Evolutionary conservation across 2,888 invertebrate species (phyloP).

Genomic region (Nebria brevicollis): DNA sequence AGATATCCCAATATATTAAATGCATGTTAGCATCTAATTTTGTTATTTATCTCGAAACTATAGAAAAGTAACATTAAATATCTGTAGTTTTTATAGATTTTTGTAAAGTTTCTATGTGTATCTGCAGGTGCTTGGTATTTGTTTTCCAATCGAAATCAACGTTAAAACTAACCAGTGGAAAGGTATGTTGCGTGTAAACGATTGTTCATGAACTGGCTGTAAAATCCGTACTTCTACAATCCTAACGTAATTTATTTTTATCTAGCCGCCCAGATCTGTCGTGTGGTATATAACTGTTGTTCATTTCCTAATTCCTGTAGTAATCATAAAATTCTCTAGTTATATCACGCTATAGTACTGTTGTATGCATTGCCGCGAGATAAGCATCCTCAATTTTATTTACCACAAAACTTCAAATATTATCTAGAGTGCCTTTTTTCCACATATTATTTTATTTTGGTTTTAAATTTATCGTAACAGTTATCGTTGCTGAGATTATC

Average conservation of each 20-base stretch:
- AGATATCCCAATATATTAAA: not conserved
- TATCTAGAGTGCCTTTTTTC: no score
- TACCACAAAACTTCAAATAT: no score
- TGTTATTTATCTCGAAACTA: no score
- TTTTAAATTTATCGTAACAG: no score
- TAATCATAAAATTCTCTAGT: no score
- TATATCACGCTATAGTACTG: no score
- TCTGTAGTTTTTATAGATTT: not conserved
- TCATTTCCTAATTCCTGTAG: not conserved
- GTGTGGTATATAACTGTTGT: not conserved
- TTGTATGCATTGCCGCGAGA: no score
- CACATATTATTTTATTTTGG: no score
- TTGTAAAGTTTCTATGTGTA: not conserved
- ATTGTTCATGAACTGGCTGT: not conserved
- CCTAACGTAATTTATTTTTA: not conserved
- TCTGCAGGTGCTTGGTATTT: not conserved
- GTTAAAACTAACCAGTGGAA: not conserved
- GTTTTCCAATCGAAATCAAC: not conserved
- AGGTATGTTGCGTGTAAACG: not conserved
- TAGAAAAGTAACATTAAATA: not conserved
- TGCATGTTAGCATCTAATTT: no score
- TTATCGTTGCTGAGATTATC: no score
- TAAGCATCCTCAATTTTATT: no score
- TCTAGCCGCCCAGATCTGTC: not conserved
- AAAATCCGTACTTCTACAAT: not conserved